phyloP scores from a whole-genome alignment of 2,113 vertebrate genomes.

The Barbus barbus region DNA sequence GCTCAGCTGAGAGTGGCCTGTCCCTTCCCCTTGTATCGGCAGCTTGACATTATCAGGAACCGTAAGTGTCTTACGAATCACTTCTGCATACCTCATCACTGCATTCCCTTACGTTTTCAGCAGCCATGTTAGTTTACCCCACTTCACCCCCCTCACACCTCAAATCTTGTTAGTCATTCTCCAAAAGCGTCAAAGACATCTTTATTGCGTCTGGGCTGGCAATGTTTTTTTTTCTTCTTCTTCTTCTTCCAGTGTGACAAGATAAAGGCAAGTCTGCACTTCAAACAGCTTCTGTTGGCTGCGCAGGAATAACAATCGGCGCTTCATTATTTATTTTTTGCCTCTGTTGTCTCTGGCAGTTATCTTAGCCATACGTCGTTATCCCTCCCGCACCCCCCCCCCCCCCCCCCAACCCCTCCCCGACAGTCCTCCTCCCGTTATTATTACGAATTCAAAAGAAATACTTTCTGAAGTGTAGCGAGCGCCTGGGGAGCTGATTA shows the following conservation, averaged over 20 bases:
- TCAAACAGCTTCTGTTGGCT: conserved; percentile 55
- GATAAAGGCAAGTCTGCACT: conserved; percentile 54
- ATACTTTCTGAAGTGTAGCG: conserved; percentile 61
- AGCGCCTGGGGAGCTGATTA: conserved; percentile 69
- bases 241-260: conserved; percentile 44
- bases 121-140: conserved; percentile 28
- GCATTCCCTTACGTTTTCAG: conserved; percentile 27
- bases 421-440: conserved; percentile 24
- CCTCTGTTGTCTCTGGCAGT: conserved; percentile 60
- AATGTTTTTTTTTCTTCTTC: conserved; percentile 32
- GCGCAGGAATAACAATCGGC: conserved; percentile 53
- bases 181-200: conserved; percentile 52
- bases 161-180: conserved; percentile 50
- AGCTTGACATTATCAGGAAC: conserved; percentile 5
- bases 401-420: conserved; percentile 36
- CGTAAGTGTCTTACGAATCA: not conserved
- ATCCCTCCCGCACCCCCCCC: conserved; percentile 33
- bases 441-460: conserved; percentile 62
- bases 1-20: not conserved
- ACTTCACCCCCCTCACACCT: conserved; percentile 2
- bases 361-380: conserved; percentile 55
- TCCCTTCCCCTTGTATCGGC: not conserved
- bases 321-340: conserved; percentile 61
- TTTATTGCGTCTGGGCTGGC: conserved; percentile 53
- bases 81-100: conserved; percentile 7